These are phyloP conservation scores for Aramus guarauna DNA, from an alignment of 2,113 vertebrate species.

Conservation along the genomic window DNA sequence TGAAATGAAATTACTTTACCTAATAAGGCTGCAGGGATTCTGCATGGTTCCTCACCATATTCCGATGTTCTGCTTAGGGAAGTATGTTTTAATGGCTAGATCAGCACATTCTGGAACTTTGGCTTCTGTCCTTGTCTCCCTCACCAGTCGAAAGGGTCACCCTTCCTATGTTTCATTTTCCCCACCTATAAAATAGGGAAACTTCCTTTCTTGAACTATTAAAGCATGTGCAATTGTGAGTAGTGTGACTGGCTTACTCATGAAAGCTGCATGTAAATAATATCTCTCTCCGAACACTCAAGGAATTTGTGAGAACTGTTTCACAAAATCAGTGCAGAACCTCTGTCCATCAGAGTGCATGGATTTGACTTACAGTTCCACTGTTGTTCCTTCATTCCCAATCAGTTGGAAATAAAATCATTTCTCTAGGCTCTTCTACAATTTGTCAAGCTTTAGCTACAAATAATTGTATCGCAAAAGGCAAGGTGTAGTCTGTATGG, in stretches of 20 bases:
- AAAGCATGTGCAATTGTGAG: neutral
- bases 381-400: neutral
- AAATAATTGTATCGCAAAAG: neutral
- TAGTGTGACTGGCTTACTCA: neutral
- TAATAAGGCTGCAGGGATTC: conserved; percentile 15
- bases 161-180: neutral
- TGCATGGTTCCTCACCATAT: neutral
- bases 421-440: neutral
- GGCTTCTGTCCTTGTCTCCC: neutral
- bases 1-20: conserved; percentile 24
- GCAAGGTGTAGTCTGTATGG: neutral
- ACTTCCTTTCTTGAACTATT: neutral
- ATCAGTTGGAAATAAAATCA: neutral
- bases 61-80: neutral
- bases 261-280: neutral
- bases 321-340: neutral
- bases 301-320: neutral
- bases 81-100: neutral
- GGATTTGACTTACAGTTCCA: neutral
- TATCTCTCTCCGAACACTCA: neutral
- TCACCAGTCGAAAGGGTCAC: neutral
- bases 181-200: neutral
- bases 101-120: neutral
- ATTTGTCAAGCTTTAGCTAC: neutral
- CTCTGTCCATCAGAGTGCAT: neutral